phyloP scores from a whole-genome alignment of 1,140 invertebrate species.

The Lepidotrigona ventralis region DNA sequence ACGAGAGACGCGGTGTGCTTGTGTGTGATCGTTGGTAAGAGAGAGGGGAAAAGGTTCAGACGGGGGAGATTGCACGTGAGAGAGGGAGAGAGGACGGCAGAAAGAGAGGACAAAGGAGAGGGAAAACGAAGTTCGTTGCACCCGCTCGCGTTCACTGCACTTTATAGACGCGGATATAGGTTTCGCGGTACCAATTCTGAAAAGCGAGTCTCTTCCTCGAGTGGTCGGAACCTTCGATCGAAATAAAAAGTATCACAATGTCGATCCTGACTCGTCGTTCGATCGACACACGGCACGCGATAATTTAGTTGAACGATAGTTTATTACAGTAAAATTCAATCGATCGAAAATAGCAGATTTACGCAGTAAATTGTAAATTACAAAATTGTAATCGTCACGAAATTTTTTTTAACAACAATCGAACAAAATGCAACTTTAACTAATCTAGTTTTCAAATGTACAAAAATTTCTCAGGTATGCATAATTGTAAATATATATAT shows the following conservation, averaged over 20 bases:
- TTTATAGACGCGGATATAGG: slow-evolving; percentile 71
- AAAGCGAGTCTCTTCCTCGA: slow-evolving; percentile 44
- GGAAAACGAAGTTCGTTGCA: slow-evolving; percentile 74
- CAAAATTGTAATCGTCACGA: background rate
- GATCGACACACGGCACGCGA: background rate
- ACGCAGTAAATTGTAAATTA: too few species aligned
- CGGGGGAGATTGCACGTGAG: slow-evolving; percentile 28
- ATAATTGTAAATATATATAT: too few species aligned
- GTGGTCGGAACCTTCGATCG: slow-evolving; percentile 6
- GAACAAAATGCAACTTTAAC: too few species aligned
- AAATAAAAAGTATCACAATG: slow-evolving; percentile 11
- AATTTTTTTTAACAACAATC: too few species aligned
- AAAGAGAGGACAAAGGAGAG: slow-evolving; percentile 41
- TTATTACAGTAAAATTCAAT: too few species aligned
- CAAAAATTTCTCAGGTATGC: background rate
- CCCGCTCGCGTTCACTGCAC: slow-evolving; percentile 75
- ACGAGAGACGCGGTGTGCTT: slow-evolving; percentile 43
- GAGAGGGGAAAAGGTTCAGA: slow-evolving; percentile 47
- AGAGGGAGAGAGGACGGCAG: slow-evolving; percentile 42
- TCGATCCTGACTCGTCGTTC: background rate
- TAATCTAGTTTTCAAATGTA: background rate
- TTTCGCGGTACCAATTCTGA: slow-evolving; percentile 68
- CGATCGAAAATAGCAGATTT: too few species aligned
- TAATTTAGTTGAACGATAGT: background rate
- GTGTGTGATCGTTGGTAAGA: slow-evolving; percentile 12